phyloP scores from a whole-genome alignment of 2,888 invertebrate species.

The Empis stercorea region DNA sequence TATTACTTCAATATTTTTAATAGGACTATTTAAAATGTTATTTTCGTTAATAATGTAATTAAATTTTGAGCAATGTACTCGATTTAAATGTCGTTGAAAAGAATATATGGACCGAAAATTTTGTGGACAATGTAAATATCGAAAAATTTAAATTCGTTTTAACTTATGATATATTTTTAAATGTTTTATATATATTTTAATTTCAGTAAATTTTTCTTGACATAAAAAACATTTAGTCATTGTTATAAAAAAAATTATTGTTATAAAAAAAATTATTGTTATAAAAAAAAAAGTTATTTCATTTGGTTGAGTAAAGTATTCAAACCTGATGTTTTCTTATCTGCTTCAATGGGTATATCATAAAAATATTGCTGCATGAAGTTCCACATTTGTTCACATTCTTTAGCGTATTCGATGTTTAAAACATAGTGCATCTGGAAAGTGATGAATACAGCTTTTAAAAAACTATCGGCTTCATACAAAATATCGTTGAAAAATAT shows the following conservation, averaged over 20 bases:
- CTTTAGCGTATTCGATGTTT: too few relatives aligned
- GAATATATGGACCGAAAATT: slow-evolving; percentile 1
- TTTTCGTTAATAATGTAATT: neutral
- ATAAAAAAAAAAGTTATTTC: too few relatives aligned
- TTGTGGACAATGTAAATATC: slow-evolving; percentile 1
- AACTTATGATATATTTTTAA: slow-evolving; percentile 1
- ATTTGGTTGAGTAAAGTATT: too few relatives aligned
- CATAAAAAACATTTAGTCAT: slow-evolving; percentile 3
- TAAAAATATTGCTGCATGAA: too few relatives aligned
- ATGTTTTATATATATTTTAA: neutral
- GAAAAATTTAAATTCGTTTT: neutral
- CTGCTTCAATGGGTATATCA: too few relatives aligned
- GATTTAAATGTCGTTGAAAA: neutral
- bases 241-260: neutral
- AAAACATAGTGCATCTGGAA: too few relatives aligned
- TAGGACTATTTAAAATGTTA: neutral
- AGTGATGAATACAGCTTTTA: too few relatives aligned
- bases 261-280: neutral
- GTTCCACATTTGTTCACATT: too few relatives aligned
- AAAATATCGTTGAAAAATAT: too few relatives aligned
- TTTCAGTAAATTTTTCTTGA: neutral
- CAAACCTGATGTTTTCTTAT: too few relatives aligned
- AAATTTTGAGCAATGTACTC: neutral
- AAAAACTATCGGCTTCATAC: too few relatives aligned
- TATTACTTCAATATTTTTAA: too few relatives aligned